phyloP scores from a whole-genome alignment of 2,113 vertebrate genomes.

The Salvator merianae region DNA sequence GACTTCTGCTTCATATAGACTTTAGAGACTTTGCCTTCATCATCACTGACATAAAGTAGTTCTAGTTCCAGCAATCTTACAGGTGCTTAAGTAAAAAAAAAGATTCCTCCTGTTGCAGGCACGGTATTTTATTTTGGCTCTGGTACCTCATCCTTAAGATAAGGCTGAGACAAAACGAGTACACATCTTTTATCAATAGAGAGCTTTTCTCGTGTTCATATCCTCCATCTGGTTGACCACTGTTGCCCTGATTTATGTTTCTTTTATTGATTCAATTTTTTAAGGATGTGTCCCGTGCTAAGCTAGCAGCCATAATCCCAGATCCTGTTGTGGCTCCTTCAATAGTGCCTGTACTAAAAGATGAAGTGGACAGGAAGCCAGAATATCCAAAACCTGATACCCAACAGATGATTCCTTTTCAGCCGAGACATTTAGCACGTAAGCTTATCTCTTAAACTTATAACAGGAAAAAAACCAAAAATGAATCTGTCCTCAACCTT shows the following conservation, averaged over 20 bases:
- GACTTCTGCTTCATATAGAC: background rate
- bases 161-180: background rate
- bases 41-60: background rate
- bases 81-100: background rate
- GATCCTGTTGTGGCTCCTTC: slow-evolving; percentile 94
- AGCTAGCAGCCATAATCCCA: slow-evolving; percentile 89
- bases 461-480: background rate
- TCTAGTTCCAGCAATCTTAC: background rate
- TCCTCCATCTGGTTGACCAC: too few relatives aligned
- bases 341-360: slow-evolving; percentile 87
- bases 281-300: slow-evolving; percentile 96
- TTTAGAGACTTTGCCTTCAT: background rate
- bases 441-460: slow-evolving; percentile 63
- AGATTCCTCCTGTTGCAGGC: background rate
- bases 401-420: slow-evolving; percentile 98
- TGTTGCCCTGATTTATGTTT: background rate
- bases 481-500: background rate
- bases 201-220: too few relatives aligned
- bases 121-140: background rate
- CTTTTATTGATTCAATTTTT: slow-evolving; percentile 52
- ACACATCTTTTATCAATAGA: too few relatives aligned
- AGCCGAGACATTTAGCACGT: slow-evolving; percentile 97
- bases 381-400: slow-evolving; percentile 99
- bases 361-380: slow-evolving; percentile 93
- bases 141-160: background rate